Base-by-base conservation (phyloP, 1,140 invertebrate species). In the Pseudobourletiella spinata region DNA sequence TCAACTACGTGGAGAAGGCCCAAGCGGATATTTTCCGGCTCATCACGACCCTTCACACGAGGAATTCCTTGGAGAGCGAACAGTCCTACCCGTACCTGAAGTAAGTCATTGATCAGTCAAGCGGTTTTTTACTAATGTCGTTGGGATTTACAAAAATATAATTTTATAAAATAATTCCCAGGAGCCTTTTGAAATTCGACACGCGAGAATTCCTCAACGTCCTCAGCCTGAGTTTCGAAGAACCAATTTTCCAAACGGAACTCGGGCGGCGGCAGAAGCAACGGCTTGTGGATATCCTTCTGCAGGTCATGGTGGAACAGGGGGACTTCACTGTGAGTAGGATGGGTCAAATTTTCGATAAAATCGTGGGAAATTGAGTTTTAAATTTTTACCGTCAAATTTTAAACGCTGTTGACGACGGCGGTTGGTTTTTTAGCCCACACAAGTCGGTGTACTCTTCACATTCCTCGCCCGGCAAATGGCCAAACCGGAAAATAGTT, bases 161-260 rank as follows among this genome's bases (percentile, higher is more conserved):
- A 65, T 48, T 56, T 59, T 56, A 24, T 61, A 28, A 30, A 22
- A 76, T 74, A 57, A 73, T 73, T 69, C 70, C 80, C 43, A 79
- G 88, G 65, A 84, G 87, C 6, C 76, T 96, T 24, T 77, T 95
- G 2, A 81, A 84, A 68, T 95, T 92, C 73, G 89, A 96, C 72
- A 88, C 88, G 0, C 79, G 86, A 55, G 91, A 94, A 72, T 94
- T 94, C 71, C 77, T 96, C 2, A 94, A 96, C 75, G 91, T 92
- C 2, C 79, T 94, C 25, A 83, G 88, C 16, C 79, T 94, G 72
- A 89, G 89, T 42, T 93, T 93, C 79, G 87, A 89, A 72, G 89
- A 92, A 72, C 78, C 79, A n/a, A 87, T 89, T 74, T 88, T 88
- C 70, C 79, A 79, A 32, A 81, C 83, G 20, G 86, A 88, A 71